Evolutionary conservation across 2,113 vertebrate genomes (phyloP), one percentile per base, ranked within the genome.

Genomic region (Ciconia boyciana): DNA sequence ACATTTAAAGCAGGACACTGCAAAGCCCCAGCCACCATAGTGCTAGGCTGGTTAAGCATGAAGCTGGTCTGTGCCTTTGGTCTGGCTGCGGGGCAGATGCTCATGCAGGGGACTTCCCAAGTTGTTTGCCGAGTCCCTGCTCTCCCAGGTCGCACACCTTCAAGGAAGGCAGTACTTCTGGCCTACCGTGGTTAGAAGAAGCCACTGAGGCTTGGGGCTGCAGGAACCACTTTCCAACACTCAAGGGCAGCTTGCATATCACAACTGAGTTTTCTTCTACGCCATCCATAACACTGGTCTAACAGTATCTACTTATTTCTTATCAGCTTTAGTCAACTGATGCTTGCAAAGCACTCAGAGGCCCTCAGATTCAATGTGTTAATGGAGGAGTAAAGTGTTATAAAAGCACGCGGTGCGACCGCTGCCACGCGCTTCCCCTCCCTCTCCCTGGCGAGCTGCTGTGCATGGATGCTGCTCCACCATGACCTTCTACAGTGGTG

Each of bases 401-500:
- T 2, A 13, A 28, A 77, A 66, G 43, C 28, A 26, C 10, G 0
- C 0, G 1, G 16, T 25, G 70, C 2, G 2, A 34, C 39, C 2
- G 3, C 52, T 0, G 3, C 61, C 5, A 10, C 0, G 2, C 5
- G 28, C 57, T n/a, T 52, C 54, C 39, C 70, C 57, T 84, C 69
- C 75, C 29, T 88, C 71, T 44, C 26, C 6, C 39, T 2, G 2
- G 46, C 4, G 11, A 55, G 74, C 87, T 34, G 65, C 22, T 1
- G 4, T 29, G 60, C 79, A 26, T 32, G 46, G 80, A 66, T 91
- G 61, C 83, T 34, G 64, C 93, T 97, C 91, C 79, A 75, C 87
- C 11, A 60, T 84, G 89, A 94, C 97, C 96, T 96, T 96, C 97
- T 95, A 95, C 29, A 51, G 97, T 61, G 96, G 66, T 90, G 90